Evolutionary conservation across 1,140 invertebrate genomes (phyloP).

Genomic region (Belonocnema kinseyi): DNA sequence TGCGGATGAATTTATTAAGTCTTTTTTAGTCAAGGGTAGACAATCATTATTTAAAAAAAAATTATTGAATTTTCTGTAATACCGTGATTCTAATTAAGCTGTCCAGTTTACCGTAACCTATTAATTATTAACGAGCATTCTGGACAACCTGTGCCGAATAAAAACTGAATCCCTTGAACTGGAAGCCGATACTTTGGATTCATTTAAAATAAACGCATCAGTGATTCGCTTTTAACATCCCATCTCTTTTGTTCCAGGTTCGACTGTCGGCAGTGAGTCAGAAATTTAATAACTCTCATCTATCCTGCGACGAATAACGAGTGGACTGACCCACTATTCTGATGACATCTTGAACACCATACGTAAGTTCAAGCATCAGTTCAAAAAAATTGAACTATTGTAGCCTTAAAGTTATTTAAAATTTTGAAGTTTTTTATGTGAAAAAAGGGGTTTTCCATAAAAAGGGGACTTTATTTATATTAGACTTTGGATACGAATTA

Average conservation of each 20-base stretch:
- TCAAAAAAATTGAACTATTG: background rate
- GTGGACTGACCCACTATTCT: background rate
- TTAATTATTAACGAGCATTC: constrained; percentile 17
- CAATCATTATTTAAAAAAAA: no score
- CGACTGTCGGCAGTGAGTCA: constrained; percentile 13
- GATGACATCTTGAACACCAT: constrained; percentile 12
- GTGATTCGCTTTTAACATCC: background rate
- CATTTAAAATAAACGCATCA: constrained; percentile 23
- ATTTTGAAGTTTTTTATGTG: no score
- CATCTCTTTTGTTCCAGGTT: constrained; percentile 19
- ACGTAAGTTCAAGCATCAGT: background rate
- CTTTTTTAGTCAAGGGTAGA: no score
- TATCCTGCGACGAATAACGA: background rate
- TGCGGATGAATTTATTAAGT: no score
- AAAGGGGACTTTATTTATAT: no score
- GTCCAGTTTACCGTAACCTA: background rate
- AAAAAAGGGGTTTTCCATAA: no score
- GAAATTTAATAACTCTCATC: constrained; percentile 10
- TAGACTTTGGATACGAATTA: no score
- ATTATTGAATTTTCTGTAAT: background rate
- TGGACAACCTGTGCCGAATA: constrained; percentile 24
- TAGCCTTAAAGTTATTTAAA: no score
- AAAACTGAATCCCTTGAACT: constrained; percentile 1
- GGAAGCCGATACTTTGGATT: constrained; percentile 21
- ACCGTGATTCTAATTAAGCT: constrained; percentile 16